These are phyloP conservation scores for Lepilemur ruficaudatus DNA, from an alignment of 2,797 vertebrate species.

Conservation along the genomic window DNA sequence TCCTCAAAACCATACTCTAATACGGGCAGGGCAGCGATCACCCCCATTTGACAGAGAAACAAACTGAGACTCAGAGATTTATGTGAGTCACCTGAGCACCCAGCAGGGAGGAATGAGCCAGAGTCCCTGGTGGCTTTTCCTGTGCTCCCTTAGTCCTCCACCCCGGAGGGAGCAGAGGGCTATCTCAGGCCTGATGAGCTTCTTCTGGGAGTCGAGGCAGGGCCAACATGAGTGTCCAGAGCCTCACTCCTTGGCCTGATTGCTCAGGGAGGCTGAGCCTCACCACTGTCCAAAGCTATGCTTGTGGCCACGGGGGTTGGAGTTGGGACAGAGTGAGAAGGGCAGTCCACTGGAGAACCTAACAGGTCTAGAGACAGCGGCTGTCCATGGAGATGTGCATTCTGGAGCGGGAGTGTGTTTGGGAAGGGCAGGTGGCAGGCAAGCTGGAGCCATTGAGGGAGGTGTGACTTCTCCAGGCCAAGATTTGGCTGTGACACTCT, in stretches of 20 bases:
- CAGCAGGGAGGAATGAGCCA: not conserved
- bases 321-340: not conserved
- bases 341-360: not conserved
- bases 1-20: not conserved
- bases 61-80: not conserved
- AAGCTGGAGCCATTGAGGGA: accelerated
- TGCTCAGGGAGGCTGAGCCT: not conserved
- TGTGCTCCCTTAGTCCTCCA: not conserved
- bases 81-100: not conserved
- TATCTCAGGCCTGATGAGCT: not conserved
- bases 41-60: not conserved
- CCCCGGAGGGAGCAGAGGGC: not conserved
- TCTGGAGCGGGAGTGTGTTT: not conserved
- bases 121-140: not conserved
- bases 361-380: not conserved
- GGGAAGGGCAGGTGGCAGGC: not conserved
- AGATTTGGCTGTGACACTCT: not conserved
- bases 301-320: not conserved
- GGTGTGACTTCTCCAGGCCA: not conserved
- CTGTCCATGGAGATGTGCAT: accelerated
- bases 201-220: not conserved
- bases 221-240: accelerated
- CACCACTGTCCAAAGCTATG: not conserved
- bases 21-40: not conserved
- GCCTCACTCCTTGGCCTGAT: not conserved